Conservation (phyloP, 2,888 invertebrate genomes). For the Acanthococcus lagerstroemiae region DNA sequence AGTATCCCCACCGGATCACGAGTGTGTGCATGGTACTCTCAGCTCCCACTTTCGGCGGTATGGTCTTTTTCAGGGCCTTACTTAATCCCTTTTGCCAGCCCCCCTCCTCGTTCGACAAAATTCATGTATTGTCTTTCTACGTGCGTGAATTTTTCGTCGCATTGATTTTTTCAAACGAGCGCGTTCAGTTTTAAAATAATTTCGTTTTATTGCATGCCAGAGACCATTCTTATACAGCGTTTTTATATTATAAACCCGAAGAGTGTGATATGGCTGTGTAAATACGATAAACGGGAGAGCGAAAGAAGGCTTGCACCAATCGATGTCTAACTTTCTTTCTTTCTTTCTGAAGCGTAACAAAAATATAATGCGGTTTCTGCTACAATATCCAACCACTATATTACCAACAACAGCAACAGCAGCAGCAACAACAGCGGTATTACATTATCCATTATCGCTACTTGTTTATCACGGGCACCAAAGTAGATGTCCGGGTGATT, state of each 20-base stretch:
- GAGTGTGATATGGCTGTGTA: conserved; percentile 4
- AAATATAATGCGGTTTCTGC: conserved; percentile 18
- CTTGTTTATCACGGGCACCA: background rate
- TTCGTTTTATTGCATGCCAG: too few species aligned
- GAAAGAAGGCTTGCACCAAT: conserved; percentile 12
- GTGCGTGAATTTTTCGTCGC: background rate
- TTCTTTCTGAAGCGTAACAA: conserved; percentile 20
- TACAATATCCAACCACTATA: conserved; percentile 2
- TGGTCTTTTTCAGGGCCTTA: too few species aligned
- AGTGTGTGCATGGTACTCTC: too few species aligned
- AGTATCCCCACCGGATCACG: too few species aligned
- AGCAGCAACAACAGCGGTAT: background rate
- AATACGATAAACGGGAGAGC: conserved; percentile 10
- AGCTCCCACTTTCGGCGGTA: too few species aligned
- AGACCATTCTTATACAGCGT: too few species aligned
- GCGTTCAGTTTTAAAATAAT: too few species aligned
- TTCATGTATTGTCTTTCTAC: background rate
- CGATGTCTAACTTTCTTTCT: conserved; percentile 23
- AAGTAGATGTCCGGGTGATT: background rate
- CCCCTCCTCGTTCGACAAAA: background rate
- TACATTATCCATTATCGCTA: background rate
- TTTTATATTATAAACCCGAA: too few species aligned
- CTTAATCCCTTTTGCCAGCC: too few species aligned
- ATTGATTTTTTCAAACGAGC: background rate
- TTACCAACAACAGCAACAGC: background rate